Evolutionary conservation across 2,888 invertebrate species (phyloP), one percentile per base, ranked within the genome.

Genomic region (Trissonchulus latispiculum): DNA sequence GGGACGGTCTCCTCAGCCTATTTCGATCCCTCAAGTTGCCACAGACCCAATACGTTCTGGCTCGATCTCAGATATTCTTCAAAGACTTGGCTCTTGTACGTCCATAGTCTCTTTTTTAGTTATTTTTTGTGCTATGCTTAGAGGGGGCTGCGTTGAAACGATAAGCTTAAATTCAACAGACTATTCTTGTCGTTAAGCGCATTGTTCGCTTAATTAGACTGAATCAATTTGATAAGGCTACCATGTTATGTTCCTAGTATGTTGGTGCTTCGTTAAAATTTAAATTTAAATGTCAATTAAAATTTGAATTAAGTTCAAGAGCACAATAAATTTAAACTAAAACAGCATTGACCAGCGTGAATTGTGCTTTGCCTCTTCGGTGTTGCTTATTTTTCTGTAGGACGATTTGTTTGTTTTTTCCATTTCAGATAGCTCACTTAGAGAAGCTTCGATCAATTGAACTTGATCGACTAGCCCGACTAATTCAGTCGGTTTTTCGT

Each of bases 401-500:
- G n/a, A 23, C 28, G 59, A 23, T 28, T 59, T 23, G 23, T 23
- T 28, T 28, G 59, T 28, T 59, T 59, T 23, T 59, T 28, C 23
- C 28, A 48, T 48, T 48, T 48, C 64, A 62, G 64, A 62, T 62
- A 23, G n/a, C 28, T 23, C 29, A 62, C 29, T 29, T 70, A 28
- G 70, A 70, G 31, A 2, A 35, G 28, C 8, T 18, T 3, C 3
- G 70, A n/a, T 15, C 23, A n/a, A 2, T n/a, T 28, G 37, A n/a
- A 37, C 36, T 70, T 36, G 8, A 70, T 23, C 28, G 48, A 2
- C 48, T 70, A 15, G 70, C 70, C 18, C 2, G 31, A 36, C 2
- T 70, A 23, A 70, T 70, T 23, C 70, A 70, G 29, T n/a, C 28
- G 15, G 70, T 48, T 48, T 70, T 37, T 31, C 23, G 36, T 3